A percentile compares a stretch with the other conserved stretches of the same genome.
phyloP scores from a whole-genome alignment of 2,113 vertebrate genomes.

The Casuarius casuarius region DNA sequence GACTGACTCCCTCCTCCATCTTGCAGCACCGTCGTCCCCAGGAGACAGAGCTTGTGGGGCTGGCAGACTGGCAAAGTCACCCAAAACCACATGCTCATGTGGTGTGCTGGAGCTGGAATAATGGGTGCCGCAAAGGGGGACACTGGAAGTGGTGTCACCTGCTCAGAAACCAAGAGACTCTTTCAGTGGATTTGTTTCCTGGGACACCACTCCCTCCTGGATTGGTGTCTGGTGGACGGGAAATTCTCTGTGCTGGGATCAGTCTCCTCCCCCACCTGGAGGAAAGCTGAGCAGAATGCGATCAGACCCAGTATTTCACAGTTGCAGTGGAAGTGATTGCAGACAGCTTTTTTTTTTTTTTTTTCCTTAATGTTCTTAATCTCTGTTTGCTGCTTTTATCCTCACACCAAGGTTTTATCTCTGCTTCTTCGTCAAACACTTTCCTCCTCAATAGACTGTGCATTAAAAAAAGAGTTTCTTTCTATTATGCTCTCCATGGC shows the following conservation, averaged over 20 bases:
- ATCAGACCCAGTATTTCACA: neutral
- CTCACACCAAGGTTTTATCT: neutral
- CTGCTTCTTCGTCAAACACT: neutral
- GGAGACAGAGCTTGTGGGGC: neutral
- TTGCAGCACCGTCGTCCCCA: fast-evolving
- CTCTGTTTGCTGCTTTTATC: neutral
- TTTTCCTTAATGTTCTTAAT: neutral
- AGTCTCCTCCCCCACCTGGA: neutral
- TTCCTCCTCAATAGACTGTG: neutral
- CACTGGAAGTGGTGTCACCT: neutral
- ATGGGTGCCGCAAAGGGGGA: too few species aligned
- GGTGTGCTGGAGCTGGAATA: too few species aligned
- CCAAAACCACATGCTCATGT: fast-evolving
- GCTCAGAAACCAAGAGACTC: neutral
- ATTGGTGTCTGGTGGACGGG: neutral
- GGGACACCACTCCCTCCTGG: neutral
- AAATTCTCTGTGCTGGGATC: neutral
- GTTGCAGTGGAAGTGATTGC: neutral
- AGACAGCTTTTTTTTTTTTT: neutral
- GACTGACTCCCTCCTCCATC: neutral
- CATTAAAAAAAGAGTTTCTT: neutral
- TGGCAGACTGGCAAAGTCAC: too few species aligned
- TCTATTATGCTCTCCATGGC: conserved; percentile 48
- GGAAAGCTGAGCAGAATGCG: neutral
- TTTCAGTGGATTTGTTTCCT: fast-evolving